Base-by-base conservation (phyloP, 2,888 invertebrate genomes). In the Camptogramma bilineatum region DNA sequence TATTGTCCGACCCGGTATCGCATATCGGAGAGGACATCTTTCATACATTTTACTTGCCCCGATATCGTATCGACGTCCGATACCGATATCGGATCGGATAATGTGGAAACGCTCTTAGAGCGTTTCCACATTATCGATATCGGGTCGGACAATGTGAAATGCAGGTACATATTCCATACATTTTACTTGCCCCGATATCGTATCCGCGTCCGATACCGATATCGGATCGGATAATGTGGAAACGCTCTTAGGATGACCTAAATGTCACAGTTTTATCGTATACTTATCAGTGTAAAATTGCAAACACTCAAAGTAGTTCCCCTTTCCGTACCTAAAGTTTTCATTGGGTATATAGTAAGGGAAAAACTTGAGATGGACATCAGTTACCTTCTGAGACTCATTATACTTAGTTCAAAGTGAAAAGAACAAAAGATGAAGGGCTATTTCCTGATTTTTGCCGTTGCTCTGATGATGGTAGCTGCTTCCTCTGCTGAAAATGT, bases 361-460 rank as follows among this genome's bases (percentile, higher is more conserved):
- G 28, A n/a, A 52, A 18, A 44, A 17, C 4, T 34, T 17, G 4
- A 44, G 19, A 44, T 9, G 1, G 3, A 16, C 44, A 55, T 62
- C 55, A 62, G 44, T 51, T 16, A 31, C 19, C n/a, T 16, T 50
- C 28, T 10, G 13, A 54, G 28, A 50, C 24, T 46, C 24, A 10
- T 17, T 5, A 13, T 13, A 31, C 18, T 0, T 9, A 13, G 4
- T 18, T 46, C 2, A 48, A 31, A 18, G 8, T 54, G 8, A 51
- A 21, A 50, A 63, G 47, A 63, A 2, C 31, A 9, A 13, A 39
- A 39, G 13, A 72, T 72, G 72, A 72, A 65, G 48, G 59, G 62
- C 0, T 65, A 52, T 17, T 62, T 69, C 19, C 56, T 71, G 24
- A 17, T 71, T 53, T 69, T 69, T 34, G 62, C 56, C 55, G 19